Evolutionary conservation across 2,797 vertebrate genomes (phyloP).

Genomic region (Chelon auratus): DNA sequence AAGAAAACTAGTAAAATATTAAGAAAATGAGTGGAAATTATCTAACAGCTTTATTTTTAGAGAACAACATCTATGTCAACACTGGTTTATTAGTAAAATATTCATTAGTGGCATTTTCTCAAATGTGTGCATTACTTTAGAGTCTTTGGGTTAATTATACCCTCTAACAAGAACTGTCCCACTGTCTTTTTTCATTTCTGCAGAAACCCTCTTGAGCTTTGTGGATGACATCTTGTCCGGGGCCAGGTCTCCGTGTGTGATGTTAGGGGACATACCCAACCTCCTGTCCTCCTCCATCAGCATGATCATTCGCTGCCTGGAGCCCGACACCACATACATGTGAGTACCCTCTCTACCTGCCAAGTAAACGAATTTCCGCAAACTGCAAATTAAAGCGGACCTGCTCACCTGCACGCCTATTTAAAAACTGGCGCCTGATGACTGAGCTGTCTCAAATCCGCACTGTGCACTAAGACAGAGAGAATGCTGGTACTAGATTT

Average conservation of each 20-base stretch:
- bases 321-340: slow-evolving; percentile 97
- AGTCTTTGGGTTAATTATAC: not conserved
- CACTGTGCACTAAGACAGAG: not conserved
- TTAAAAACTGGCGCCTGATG: not conserved
- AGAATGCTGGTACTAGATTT: not conserved
- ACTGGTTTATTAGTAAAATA: too few species aligned
- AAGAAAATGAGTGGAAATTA: too few species aligned
- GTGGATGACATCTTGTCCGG: slow-evolving; percentile 98
- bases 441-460: not conserved
- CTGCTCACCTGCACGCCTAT: not conserved
- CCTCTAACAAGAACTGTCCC: not conserved
- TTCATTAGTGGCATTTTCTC: too few species aligned
- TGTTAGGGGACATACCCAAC: slow-evolving; percentile 95
- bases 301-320: slow-evolving; percentile 94
- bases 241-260: slow-evolving; percentile 97
- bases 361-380: not conserved
- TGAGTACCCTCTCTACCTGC: slow-evolving; percentile 78
- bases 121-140: too few species aligned
- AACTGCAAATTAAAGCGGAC: not conserved
- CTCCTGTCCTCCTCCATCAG: slow-evolving; percentile 92
- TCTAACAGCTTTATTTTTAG: too few species aligned
- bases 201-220: slow-evolving; percentile 96
- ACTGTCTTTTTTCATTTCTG: slow-evolving; percentile 19
- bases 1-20: too few species aligned
- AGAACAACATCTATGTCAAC: too few species aligned